These are phyloP conservation scores for Heliconius hortense DNA, from an alignment of 2,888 invertebrate species.

Conservation along the genomic window DNA sequence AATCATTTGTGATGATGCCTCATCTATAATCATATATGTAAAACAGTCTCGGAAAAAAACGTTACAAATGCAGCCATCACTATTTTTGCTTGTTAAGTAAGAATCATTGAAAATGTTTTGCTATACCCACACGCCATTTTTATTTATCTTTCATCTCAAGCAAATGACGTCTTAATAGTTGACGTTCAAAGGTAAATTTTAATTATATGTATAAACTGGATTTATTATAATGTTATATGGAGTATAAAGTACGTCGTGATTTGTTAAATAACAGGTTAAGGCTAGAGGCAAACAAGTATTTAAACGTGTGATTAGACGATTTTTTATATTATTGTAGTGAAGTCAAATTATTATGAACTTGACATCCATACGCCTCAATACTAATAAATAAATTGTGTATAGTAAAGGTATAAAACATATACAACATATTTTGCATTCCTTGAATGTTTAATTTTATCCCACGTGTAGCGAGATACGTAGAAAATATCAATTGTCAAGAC, in stretches of 20 bases:
- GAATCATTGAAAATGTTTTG: background rate
- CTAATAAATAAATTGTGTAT: background rate
- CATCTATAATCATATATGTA: conserved; percentile 14
- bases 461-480: no score
- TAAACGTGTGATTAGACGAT: conserved; percentile 19
- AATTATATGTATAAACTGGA: conserved; percentile 1
- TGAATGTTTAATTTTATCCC: no score
- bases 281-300: conserved; percentile 18
- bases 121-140: background rate
- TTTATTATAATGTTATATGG: background rate
- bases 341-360: background rate
- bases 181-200: background rate
- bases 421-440: no score
- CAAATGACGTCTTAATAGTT: background rate
- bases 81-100: background rate
- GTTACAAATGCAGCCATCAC: background rate
- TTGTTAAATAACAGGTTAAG: conserved; percentile 17
- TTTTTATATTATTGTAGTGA: conserved; percentile 3
- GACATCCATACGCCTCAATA: background rate
- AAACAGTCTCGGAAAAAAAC: background rate
- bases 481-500: no score
- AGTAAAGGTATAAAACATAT: background rate
- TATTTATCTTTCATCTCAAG: background rate
- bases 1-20: conserved; percentile 4
- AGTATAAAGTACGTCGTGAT: background rate